Evolutionary conservation across 53 echinoderm and acorn worm species (phyloP), one percentile per base, ranked within the genome.

Genomic region (Apostichopus leukothele): DNA sequence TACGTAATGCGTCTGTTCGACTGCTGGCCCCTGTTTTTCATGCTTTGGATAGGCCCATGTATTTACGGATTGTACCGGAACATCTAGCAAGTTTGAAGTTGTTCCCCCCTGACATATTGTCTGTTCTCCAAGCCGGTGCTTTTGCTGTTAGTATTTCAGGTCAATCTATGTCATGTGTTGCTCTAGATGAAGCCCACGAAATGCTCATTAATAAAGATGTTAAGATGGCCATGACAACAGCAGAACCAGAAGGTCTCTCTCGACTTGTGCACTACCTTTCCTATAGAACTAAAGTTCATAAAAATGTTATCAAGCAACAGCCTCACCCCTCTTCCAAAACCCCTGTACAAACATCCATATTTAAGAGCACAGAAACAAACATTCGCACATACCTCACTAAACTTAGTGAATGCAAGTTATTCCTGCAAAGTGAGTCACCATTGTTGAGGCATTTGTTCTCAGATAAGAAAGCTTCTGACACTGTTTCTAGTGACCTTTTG

Each of bases 131-230:
- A 4, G 78, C 67, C 16, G 87, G 91, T 50, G 91, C 91, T 12
- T 91, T 91, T 79, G 87, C 91, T 60, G 88, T 87, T 10, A 91
- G 87, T 63, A 77, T 91, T 57, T 22, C 77, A 59, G 87, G 87
- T 27, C 53, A 91, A 13, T 21, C 50, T 11, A 50, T 27, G 66
- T 77, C 78, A 19, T 91, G 76, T 85, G 74, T 87, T 86, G 91
- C 91, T 18, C 66, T 91, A 23, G 91, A 91, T 87, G 87, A 91
- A 75, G 90, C 86, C 12, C 90, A 90, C 21, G 90, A 83, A 50
- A 90, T 90, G 90, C 25, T 78, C 19, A 90, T 90, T 60, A 90
- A 90, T 76, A 90, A 86, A 59, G 86, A 90, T 75, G 90, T 90
- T 19, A 90, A 90, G 76, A 61, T 83, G 19, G 90, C 84, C 5